Conservation (phyloP, 2,113 vertebrate genomes). For the Amphiprion ocellaris region DNA sequence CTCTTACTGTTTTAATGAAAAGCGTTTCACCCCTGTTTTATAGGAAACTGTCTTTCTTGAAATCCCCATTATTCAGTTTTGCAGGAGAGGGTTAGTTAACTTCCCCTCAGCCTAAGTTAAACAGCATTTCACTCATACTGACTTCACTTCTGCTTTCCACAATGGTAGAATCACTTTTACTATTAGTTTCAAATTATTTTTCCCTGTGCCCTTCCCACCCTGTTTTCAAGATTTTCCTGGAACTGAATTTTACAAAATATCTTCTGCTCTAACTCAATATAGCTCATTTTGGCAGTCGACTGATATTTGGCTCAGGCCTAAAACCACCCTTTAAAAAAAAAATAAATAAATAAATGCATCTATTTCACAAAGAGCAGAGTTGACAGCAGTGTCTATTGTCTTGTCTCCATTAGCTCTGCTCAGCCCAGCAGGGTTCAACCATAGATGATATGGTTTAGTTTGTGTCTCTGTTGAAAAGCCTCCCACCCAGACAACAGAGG, state of each 20-base stretch:
- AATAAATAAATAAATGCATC: constrained; percentile 17
- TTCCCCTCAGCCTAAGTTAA: constrained; percentile 15
- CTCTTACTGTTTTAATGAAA: constrained; percentile 65
- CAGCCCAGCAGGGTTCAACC: constrained; percentile 47
- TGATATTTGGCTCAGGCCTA: constrained; percentile 29
- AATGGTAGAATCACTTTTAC: background rate
- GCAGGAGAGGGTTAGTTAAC: constrained; percentile 44
- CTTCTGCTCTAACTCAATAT: constrained; percentile 30
- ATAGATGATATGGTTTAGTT: constrained; percentile 48
- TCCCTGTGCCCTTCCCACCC: background rate
- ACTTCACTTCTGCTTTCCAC: background rate
- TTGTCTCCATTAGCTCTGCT: constrained; percentile 62
- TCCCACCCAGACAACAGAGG: constrained; percentile 44
- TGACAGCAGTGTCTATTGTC: constrained; percentile 59
- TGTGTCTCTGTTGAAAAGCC: constrained; percentile 53
- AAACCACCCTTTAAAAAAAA: constrained; percentile 27
- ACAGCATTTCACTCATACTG: constrained; percentile 4
- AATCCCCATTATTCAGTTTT: constrained; percentile 35
- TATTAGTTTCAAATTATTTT: background rate
- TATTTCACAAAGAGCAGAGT: constrained; percentile 50
- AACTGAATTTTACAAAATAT: constrained; percentile 43
- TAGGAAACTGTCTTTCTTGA: constrained; percentile 42
- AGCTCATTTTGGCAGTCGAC: constrained; percentile 29
- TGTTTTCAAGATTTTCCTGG: constrained; percentile 32
- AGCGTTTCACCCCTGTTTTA: constrained; percentile 52